Conservation (phyloP, 2,888 invertebrate genomes). For the Pinctada fucata region DNA sequence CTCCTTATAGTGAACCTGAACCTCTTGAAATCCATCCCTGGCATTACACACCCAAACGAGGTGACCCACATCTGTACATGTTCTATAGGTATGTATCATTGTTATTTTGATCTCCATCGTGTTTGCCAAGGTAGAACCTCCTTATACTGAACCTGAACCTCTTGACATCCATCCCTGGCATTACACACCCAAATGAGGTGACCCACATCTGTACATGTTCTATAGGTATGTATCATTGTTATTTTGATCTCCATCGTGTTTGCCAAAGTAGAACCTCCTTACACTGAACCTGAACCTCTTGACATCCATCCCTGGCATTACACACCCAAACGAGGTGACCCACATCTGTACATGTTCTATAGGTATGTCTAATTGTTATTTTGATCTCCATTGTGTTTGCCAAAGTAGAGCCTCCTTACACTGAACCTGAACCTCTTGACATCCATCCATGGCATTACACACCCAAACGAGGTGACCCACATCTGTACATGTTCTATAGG, state of each 20-base stretch:
- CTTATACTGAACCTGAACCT: slow-evolving; percentile 77
- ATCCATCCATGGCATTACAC: slow-evolving; percentile 75
- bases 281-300: slow-evolving; percentile 77
- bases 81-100: slow-evolving; percentile 68
- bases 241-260: slow-evolving; percentile 79
- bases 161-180: slow-evolving; percentile 76
- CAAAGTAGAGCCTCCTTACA: slow-evolving; percentile 77
- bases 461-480: slow-evolving; percentile 61
- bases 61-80: slow-evolving; percentile 66
- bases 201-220: slow-evolving; percentile 70
- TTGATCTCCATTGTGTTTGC: slow-evolving; percentile 79
- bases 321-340: slow-evolving; percentile 62
- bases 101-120: slow-evolving; percentile 79
- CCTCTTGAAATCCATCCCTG: slow-evolving; percentile 77
- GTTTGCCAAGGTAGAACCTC: slow-evolving; percentile 78
- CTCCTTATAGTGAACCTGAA: slow-evolving; percentile 77
- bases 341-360: slow-evolving; percentile 71
- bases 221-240: slow-evolving; percentile 70
- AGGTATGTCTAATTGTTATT: slow-evolving; percentile 75
- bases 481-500: slow-evolving; percentile 74
- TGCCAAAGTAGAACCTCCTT: slow-evolving; percentile 78
- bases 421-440: slow-evolving; percentile 77
- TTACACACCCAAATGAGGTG: slow-evolving; percentile 64
- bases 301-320: slow-evolving; percentile 76
- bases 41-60: slow-evolving; percentile 67